Conservation (phyloP, 2,888 invertebrate species). For the Corythucha ciliata region DNA sequence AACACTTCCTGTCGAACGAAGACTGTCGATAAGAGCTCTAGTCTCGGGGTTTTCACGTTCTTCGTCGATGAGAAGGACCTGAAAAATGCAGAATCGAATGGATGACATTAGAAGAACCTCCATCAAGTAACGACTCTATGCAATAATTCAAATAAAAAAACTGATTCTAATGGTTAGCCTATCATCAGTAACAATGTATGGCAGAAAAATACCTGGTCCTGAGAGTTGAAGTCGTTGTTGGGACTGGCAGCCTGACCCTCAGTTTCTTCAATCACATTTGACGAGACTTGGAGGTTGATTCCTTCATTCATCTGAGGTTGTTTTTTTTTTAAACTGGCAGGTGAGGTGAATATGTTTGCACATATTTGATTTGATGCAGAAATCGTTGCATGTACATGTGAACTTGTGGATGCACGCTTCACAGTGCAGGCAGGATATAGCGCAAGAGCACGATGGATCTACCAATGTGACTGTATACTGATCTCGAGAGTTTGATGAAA, state of each 20-base stretch:
- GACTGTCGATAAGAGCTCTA: conserved; percentile 6
- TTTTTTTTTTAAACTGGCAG: background rate
- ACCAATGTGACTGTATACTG: background rate
- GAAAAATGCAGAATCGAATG: too few relatives aligned
- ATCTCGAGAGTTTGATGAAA: conserved; percentile 2
- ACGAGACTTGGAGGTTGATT: background rate
- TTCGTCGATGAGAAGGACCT: too few relatives aligned
- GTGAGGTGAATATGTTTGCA: conserved; percentile 8
- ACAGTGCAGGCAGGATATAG: background rate
- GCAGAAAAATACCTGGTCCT: too few relatives aligned
- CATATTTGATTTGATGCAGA: conserved; percentile 11
- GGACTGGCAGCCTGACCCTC: too few relatives aligned
- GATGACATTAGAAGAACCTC: too few relatives aligned
- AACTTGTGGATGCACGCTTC: conserved; percentile 6
- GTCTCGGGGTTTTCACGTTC: background rate
- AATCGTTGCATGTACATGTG: conserved; percentile 7
- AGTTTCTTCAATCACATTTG: background rate
- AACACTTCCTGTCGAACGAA: background rate
- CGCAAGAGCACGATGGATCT: conserved; percentile 4
- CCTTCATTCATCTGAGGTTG: background rate
- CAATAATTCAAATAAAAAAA: too few relatives aligned
- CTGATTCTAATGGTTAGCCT: too few relatives aligned
- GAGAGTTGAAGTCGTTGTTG: background rate
- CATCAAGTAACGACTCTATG: too few relatives aligned
- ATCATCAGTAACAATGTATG: too few relatives aligned